phyloP scores from a whole-genome alignment of 1,140 invertebrate genomes.

The Monochamus saltuarius region DNA sequence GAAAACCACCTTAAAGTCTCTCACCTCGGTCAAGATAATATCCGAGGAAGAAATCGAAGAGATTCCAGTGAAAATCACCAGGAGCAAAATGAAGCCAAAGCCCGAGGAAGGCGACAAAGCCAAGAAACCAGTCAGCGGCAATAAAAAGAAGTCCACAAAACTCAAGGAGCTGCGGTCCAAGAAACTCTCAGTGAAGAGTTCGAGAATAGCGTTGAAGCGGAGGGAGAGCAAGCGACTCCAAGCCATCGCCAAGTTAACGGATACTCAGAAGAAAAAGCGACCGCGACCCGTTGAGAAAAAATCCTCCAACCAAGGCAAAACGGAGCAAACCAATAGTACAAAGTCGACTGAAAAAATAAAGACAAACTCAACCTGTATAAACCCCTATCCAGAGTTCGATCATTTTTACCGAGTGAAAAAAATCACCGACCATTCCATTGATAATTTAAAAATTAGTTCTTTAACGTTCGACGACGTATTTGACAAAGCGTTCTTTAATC shows the following conservation, averaged over 20 bases:
- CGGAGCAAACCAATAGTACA: slow-evolving; percentile 18
- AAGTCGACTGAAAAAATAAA: slow-evolving; percentile 34
- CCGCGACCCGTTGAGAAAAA: slow-evolving; percentile 19
- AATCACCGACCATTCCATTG: slow-evolving; percentile 52
- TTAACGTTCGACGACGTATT: slow-evolving; percentile 53
- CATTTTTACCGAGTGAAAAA: slow-evolving; percentile 47
- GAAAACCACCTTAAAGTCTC: neutral
- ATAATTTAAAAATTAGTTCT: slow-evolving; percentile 49
- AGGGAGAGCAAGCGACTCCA: slow-evolving; percentile 40
- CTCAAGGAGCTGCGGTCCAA: slow-evolving; percentile 44
- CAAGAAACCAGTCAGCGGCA: slow-evolving; percentile 5
- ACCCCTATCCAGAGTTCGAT: slow-evolving; percentile 49
- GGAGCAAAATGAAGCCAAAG: slow-evolving; percentile 30
- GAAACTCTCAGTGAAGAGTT: slow-evolving; percentile 44
- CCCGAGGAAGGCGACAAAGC: slow-evolving; percentile 11
- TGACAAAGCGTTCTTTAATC: slow-evolving; percentile 61
- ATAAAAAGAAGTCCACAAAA: slow-evolving; percentile 22
- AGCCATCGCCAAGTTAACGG: slow-evolving; percentile 31
- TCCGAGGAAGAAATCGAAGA: slow-evolving; percentile 2
- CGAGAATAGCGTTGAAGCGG: slow-evolving; percentile 43
- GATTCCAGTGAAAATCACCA: slow-evolving; percentile 25
- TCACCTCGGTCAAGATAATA: neutral
- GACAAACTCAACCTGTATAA: slow-evolving; percentile 32
- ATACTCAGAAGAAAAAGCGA: slow-evolving; percentile 25
- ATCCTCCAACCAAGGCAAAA: slow-evolving; percentile 17